A percentile compares a stretch with the other conserved stretches of the same genome.
Evolutionary conservation across 2,797 vertebrate species (phyloP).

Genomic region (Danionella dracula): DNA sequence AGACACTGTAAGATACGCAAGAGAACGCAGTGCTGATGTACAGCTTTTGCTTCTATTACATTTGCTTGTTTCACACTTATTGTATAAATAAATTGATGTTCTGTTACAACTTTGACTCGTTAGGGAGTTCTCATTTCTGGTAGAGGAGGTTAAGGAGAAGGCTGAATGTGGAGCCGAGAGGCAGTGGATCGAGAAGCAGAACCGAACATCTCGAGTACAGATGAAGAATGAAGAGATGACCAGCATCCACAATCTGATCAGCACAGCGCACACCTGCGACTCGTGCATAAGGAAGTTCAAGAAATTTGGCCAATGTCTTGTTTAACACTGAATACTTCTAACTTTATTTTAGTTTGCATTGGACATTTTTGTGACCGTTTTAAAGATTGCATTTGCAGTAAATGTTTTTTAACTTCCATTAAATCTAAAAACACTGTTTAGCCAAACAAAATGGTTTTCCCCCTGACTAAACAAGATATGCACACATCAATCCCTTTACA

Average conservation of each 20-base stretch:
- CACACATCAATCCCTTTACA: slow-evolving; percentile 1
- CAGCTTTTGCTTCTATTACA: too few species aligned
- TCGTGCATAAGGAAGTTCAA: slow-evolving; percentile 98
- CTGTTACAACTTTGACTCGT: slow-evolving; percentile 99
- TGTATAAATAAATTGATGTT: too few species aligned
- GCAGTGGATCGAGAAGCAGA: slow-evolving; percentile 98
- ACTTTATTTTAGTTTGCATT: too few species aligned
- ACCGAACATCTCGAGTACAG: slow-evolving; percentile 87
- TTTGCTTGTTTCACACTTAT: too few species aligned
- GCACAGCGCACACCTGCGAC: slow-evolving; percentile 92
- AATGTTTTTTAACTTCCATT: too few species aligned
- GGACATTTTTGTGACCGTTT: too few species aligned
- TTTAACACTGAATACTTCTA: too few species aligned
- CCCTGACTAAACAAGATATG: slow-evolving; percentile 8
- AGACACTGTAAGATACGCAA: too few species aligned
- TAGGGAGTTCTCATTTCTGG: slow-evolving; percentile 98
- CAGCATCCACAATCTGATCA: slow-evolving; percentile 92
- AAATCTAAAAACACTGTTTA: neutral
- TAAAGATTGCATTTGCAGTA: too few species aligned
- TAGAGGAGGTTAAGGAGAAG: slow-evolving; percentile 99
- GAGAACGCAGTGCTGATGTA: too few species aligned
- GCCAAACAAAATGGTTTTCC: neutral
- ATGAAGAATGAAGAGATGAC: slow-evolving; percentile 99
- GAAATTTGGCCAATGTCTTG: too few species aligned
- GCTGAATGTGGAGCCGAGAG: slow-evolving; percentile 98